Conservation (phyloP, 2,888 invertebrate species). For the Nezara viridula region DNA sequence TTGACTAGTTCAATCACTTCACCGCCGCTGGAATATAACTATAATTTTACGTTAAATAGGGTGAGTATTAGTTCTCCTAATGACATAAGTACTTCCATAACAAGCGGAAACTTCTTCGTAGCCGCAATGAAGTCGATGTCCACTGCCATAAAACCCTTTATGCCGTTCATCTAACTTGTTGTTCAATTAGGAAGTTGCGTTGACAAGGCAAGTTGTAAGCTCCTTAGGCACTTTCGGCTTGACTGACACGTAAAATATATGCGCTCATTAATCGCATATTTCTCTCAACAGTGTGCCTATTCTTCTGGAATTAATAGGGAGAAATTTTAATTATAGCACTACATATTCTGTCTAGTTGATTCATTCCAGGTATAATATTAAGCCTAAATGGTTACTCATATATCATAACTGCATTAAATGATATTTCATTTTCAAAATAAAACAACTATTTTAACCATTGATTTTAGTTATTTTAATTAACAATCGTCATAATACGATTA, state of each 20-base stretch:
- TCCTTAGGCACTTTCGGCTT: neutral
- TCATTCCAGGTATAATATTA: no score
- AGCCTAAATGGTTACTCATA: no score
- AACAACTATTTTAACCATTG: no score
- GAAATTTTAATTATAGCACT: neutral
- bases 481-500: no score
- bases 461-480: no score
- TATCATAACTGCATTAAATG: no score
- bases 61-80: neutral
- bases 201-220: neutral
- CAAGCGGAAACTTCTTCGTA: neutral
- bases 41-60: no score
- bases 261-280: neutral
- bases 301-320: neutral
- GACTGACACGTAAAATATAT: neutral
- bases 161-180: neutral
- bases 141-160: neutral
- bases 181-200: neutral
- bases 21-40: no score
- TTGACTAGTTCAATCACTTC: no score
- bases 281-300: neutral
- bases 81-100: neutral
- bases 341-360: neutral
- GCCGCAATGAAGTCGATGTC: neutral
- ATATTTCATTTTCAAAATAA: no score